Evolutionary conservation across 2,113 vertebrate genomes (phyloP).

Genomic region (Strix uralensis): DNA sequence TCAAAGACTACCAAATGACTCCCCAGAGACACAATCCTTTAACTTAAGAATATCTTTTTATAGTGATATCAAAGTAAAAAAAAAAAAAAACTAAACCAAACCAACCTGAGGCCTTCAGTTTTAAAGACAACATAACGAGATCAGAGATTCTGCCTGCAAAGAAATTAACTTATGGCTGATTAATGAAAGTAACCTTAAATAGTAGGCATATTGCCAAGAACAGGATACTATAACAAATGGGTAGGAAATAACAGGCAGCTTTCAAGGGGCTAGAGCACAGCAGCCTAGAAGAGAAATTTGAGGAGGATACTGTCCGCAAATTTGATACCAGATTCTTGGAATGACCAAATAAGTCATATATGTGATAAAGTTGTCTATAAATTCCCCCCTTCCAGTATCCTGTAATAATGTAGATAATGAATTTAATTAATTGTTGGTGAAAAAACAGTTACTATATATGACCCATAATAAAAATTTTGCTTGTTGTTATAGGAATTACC

Average conservation of each 20-base stretch:
- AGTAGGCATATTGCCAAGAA: conserved; percentile 63
- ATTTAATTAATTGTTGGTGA: conserved; percentile 70
- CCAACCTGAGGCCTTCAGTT: conserved; percentile 51
- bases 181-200: conserved; percentile 76
- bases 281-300: conserved; percentile 51
- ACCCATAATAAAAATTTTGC: conserved; percentile 66
- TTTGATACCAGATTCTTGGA: conserved; percentile 66
- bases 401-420: conserved; percentile 62
- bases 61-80: conserved; percentile 62
- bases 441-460: conserved; percentile 63
- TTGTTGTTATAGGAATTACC: conserved; percentile 40
- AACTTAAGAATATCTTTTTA: conserved; percentile 58
- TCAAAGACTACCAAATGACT: conserved; percentile 61
- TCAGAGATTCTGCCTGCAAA: conserved; percentile 71
- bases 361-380: conserved; percentile 64
- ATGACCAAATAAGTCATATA: conserved; percentile 61
- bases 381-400: neutral
- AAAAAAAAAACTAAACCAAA: neutral
- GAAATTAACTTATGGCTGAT: conserved; percentile 76
- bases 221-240: conserved; percentile 38
- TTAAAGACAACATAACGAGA: conserved; percentile 72
- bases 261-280: conserved; percentile 43
- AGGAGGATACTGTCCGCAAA: conserved; percentile 66
- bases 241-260: conserved; percentile 56
- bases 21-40: conserved; percentile 44